Conservation (phyloP, 1,140 invertebrate genomes). For the Araneus ventricosus region DNA sequence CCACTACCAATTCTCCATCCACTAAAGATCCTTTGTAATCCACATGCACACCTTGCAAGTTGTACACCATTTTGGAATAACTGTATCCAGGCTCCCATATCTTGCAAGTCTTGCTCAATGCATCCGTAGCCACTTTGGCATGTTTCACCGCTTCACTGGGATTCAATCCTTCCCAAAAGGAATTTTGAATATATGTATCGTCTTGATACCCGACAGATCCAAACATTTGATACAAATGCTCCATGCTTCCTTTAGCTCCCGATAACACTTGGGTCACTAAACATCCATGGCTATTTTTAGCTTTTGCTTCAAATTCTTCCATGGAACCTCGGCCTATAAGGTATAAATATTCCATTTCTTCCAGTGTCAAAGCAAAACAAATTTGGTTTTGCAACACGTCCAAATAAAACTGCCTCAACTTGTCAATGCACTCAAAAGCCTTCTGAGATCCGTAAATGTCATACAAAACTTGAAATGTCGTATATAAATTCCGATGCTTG, state of each 20-base stretch:
- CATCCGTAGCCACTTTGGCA: neutral
- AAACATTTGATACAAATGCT: slow-evolving; percentile 44
- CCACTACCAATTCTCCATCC: neutral
- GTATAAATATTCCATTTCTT: neutral
- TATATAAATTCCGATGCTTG: no score
- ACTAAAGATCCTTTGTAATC: slow-evolving; percentile 34
- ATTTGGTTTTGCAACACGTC: neutral
- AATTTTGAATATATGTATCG: neutral
- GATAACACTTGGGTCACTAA: neutral
- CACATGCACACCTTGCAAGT: neutral
- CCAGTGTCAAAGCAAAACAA: neutral
- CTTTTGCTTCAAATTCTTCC: neutral
- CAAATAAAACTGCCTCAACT: slow-evolving; percentile 41
- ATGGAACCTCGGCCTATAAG: neutral
- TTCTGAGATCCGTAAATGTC: no score
- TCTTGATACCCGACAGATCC: neutral
- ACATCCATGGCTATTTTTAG: neutral
- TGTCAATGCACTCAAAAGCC: slow-evolving; percentile 17
- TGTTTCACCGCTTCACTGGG: neutral
- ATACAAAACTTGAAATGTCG: no score
- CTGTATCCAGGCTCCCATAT: slow-evolving; percentile 58
- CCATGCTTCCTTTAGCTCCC: neutral
- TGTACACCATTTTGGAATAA: slow-evolving; percentile 6
- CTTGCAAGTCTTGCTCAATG: neutral
- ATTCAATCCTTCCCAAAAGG: slow-evolving; percentile 13